Percentiles rank a stretch among this genome's conserved stretches.
Conservation (phyloP, 2,113 vertebrate species). For the Gambusia affinis region DNA sequence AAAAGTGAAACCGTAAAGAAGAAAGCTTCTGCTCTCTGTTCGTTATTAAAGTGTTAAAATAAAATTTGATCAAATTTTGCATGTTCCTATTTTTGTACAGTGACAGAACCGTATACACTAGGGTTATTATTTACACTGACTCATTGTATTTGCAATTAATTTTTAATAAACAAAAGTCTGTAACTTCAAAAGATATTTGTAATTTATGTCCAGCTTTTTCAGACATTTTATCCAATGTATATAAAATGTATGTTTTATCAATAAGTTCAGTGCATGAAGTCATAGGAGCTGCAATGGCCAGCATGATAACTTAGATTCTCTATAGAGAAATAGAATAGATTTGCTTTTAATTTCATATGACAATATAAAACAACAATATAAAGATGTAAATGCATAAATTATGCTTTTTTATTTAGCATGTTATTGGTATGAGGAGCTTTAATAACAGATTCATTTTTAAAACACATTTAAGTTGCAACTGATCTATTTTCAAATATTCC, state of each 20-base stretch:
- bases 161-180: not conserved
- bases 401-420: not conserved
- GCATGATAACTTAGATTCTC: fast-evolving
- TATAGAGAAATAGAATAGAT: not conserved
- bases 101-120: not conserved
- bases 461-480: not conserved
- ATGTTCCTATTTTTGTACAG: fast-evolving
- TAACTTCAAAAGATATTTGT: not conserved
- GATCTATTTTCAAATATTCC: not conserved
- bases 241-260: not conserved
- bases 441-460: not conserved
- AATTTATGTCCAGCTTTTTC: not conserved
- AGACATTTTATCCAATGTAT: not conserved
- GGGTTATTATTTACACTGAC: not conserved
- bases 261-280: not conserved
- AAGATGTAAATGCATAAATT: not conserved
- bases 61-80: not conserved
- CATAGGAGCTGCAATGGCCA: not conserved
- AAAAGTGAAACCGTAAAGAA: fast-evolving
- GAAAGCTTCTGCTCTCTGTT: not conserved
- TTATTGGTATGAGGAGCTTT: not conserved
- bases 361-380: no score
- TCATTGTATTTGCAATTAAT: not conserved
- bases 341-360: no score
- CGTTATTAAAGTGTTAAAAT: not conserved